phyloP scores from a whole-genome alignment of 2,113 vertebrate species.

The Maccullochella peelii region DNA sequence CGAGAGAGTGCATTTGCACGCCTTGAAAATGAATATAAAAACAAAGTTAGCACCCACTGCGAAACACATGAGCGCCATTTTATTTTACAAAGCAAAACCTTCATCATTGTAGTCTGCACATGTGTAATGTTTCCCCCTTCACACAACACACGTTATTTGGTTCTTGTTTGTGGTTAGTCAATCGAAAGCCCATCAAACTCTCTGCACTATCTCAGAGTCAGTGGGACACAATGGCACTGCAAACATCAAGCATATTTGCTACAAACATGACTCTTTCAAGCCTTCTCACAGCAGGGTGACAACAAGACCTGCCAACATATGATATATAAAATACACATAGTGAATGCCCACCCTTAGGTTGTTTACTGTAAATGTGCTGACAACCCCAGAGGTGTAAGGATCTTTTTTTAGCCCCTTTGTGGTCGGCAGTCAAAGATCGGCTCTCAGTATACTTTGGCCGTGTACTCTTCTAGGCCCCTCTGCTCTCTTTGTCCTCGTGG shows the following conservation, averaged over 20 bases:
- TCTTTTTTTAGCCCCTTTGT: conserved; percentile 23
- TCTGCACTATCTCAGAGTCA: background rate
- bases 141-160: background rate
- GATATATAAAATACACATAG: background rate
- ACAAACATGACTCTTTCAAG: too few relatives aligned
- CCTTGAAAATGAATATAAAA: background rate
- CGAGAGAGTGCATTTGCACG: background rate
- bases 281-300: background rate
- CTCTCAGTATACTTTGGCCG: background rate
- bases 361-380: background rate
- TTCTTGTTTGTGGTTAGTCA: background rate
- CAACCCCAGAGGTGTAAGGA: background rate
- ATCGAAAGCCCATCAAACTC: background rate
- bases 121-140: background rate
- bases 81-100: background rate
- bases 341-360: background rate
- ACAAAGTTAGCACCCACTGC: background rate
- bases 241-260: background rate
- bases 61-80: background rate
- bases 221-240: background rate
- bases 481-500: conserved; percentile 22
- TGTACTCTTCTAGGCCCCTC: background rate
- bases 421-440: background rate
- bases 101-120: background rate
- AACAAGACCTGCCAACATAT: background rate